Evolutionary conservation across 2,113 vertebrate genomes (phyloP).

Genomic region (Petrocephalus zakoni): DNA sequence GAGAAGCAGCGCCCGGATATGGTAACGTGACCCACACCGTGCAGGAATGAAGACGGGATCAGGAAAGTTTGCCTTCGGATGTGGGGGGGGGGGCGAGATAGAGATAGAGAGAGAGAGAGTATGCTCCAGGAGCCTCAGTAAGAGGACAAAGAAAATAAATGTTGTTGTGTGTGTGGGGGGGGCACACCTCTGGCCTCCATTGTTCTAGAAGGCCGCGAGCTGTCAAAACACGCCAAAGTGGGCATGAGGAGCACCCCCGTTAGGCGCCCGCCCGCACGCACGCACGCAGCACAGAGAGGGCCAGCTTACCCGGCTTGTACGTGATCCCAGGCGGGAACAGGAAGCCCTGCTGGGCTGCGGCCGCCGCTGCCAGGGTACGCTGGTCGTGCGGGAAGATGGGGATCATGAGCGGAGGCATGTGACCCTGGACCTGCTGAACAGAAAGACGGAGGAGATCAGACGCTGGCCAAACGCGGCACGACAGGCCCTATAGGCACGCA

Average conservation of each 20-base stretch:
- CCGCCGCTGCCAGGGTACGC: constrained; percentile 94
- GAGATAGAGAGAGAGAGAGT: neutral
- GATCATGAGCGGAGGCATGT: constrained; percentile 99
- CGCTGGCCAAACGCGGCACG: constrained; percentile 53
- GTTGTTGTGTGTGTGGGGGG: neutral
- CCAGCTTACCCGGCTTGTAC: constrained; percentile 91
- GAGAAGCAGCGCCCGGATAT: too few relatives aligned
- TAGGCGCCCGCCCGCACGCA: neutral
- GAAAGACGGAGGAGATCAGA: constrained; percentile 75
- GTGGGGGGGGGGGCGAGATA: neutral
- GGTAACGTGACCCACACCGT: neutral
- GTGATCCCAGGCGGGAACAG: constrained; percentile 98
- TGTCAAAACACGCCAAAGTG: constrained; percentile 9
- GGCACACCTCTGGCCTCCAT: neutral
- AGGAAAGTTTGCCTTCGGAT: neutral
- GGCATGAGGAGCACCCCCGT: neutral
- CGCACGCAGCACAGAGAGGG: neutral
- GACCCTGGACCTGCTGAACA: constrained; percentile 99
- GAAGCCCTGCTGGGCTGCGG: constrained; percentile 98
- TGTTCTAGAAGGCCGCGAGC: neutral
- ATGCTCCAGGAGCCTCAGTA: neutral
- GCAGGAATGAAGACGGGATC: neutral
- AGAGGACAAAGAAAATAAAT: constrained; percentile 4
- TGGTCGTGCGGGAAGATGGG: constrained; percentile 99
- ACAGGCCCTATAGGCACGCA: constrained; percentile 51